A percentile compares a stretch with the other conserved stretches of the same genome.
Conservation (phyloP, 2,888 invertebrate genomes). For the Noctuana brunneofusca region DNA sequence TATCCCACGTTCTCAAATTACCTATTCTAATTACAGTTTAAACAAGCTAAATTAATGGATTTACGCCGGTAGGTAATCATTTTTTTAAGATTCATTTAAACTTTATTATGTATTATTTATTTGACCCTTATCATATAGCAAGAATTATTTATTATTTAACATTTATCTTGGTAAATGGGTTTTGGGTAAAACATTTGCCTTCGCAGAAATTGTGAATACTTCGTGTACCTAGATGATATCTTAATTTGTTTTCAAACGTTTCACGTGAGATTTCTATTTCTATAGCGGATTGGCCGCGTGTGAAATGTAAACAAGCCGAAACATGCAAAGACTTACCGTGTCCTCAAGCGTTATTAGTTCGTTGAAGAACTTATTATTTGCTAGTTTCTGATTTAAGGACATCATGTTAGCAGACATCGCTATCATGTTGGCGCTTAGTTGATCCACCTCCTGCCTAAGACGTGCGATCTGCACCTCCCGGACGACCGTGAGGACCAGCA, state of each 20-base stretch:
- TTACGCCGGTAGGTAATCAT: neutral
- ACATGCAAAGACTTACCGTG: conserved; percentile 60
- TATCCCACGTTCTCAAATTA: conserved; percentile 7
- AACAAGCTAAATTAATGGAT: neutral
- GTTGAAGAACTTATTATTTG: conserved; percentile 64
- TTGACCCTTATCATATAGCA: too few relatives aligned
- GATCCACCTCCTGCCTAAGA: conserved; percentile 64
- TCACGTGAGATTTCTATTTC: conserved; percentile 35
- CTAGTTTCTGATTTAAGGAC: conserved; percentile 64
- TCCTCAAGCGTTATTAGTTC: conserved; percentile 69
- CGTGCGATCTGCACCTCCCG: conserved; percentile 65
- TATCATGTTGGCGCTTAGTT: conserved; percentile 67
- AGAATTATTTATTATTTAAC: too few relatives aligned
- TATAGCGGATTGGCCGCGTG: conserved; percentile 26
- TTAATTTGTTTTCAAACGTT: conserved; percentile 1
- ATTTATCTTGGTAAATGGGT: neutral
- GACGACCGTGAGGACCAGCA: conserved; percentile 64
- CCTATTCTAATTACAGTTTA: conserved; percentile 10
- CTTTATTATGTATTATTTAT: too few relatives aligned
- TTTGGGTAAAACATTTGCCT: neutral
- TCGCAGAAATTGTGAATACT: too few relatives aligned
- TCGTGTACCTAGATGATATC: too few relatives aligned
- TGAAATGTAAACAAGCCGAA: conserved; percentile 37
- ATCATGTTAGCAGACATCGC: conserved; percentile 65
- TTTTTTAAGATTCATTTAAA: neutral